Base-by-base conservation (phyloP, 1,140 invertebrate species). In the Colletes latitarsis region DNA sequence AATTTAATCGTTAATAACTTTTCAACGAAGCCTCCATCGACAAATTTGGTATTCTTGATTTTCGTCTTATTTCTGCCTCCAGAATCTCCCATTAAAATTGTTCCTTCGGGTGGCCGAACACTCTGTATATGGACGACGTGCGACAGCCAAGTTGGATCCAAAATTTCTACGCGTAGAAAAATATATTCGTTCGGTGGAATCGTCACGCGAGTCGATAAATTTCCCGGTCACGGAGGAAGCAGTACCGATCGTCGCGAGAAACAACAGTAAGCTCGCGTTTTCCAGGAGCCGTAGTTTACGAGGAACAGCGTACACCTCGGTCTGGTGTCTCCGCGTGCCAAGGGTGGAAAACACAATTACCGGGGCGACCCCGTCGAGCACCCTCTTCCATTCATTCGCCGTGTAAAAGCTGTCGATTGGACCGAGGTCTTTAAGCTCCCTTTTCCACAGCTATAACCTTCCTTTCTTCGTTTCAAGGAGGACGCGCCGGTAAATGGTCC, bases 321-420 rank as follows among this genome's bases (percentile, higher is more conserved):
- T 41, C n/a, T 41, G 62, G 68, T 55, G 75, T 69, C 70, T 68
- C 46, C 52, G 49, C 52, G 71, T 81, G 30, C 82, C 60, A 70
- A 62, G 77, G 49, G 67, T 81, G 78, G 82, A 81, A 86, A 88
- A 88, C 84, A 88, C 87, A 85, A 88, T 88, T 88, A 88, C 82
- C 79, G 67, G 52, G 60, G 21, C 74, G 66, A 82, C 66, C 70
- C n/a, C 69, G 4, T 53, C 79, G 76, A 75, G 78, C 79, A 46
- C 19, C 46, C 60, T 67, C 69, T 14, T 30, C 46, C 62, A 53
- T 49, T 58, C 67, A 21, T 69, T 77, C 77, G 63, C 77, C 82
- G 78, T 81, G 72, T 84, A 77, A 82, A 85, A 85, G 84, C 84
- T 84, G 82, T 84, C 84, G 84, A 85, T 84, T 69, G 80, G 71